Evolutionary conservation across 2,113 vertebrate genomes (phyloP).

Genomic region (Camelus bactrianus): DNA sequence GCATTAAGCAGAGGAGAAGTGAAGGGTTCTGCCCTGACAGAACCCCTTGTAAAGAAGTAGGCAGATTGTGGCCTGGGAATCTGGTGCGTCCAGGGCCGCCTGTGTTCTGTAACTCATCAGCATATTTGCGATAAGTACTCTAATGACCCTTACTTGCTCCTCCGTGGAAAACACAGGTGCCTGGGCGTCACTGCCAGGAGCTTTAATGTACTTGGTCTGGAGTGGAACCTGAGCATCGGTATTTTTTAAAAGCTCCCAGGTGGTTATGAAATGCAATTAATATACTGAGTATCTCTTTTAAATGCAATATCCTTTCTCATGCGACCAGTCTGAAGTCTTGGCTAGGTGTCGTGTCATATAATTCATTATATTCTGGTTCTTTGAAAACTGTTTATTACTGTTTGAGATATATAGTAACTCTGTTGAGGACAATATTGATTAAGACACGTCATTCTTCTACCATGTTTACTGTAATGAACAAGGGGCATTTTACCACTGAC

Average conservation of each 20-base stretch:
- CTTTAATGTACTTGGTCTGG: neutral
- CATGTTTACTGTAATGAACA: neutral
- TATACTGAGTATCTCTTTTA: neutral
- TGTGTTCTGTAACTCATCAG: conserved; percentile 88
- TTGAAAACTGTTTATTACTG: neutral
- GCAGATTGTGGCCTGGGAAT: conserved; percentile 93
- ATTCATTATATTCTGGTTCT: neutral
- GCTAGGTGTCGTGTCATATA: neutral
- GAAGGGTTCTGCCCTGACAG: conserved; percentile 94
- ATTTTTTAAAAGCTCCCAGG: neutral
- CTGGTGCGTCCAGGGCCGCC: conserved; percentile 89
- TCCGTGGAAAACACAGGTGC: neutral
- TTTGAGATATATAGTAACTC: neutral
- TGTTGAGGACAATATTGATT: neutral
- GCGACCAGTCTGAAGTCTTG: neutral
- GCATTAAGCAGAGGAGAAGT: conserved; percentile 88
- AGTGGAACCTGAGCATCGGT: neutral
- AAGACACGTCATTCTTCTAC: neutral
- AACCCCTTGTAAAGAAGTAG: conserved; percentile 92
- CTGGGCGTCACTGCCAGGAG: neutral
- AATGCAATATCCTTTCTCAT: neutral
- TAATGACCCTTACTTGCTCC: neutral
- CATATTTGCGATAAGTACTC: neutral
- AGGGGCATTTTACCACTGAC: neutral
- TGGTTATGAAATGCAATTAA: neutral